These are phyloP conservation scores for Lepisosteus oculatus DNA, from an alignment of 2,113 vertebrate genomes.

Conservation along the genomic window DNA sequence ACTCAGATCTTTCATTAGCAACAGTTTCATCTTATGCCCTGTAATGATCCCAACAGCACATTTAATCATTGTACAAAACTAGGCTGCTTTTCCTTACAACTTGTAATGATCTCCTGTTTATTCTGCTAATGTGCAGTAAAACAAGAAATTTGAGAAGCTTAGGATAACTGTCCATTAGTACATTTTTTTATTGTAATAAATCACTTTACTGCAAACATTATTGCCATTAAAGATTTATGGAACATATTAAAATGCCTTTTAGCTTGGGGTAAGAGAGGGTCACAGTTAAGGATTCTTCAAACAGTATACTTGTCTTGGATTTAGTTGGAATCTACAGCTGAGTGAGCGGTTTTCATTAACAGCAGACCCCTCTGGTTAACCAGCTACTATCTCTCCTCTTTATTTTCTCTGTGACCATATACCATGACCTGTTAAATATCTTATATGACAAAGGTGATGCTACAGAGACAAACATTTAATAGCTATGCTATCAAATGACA, in stretches of 20 bases:
- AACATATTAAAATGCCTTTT: conserved; percentile 13
- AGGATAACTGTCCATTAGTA: conserved; percentile 9
- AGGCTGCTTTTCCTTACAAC: neutral
- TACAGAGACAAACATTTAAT: no score
- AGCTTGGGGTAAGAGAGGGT: conserved; percentile 15
- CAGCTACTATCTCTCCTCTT: no score
- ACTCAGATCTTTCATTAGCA: conserved; percentile 4
- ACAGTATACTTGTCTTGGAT: neutral
- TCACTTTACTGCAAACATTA: conserved; percentile 16
- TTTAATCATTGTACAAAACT: conserved; percentile 1
- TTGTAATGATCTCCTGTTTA: conserved; percentile 16
- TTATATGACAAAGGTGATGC: conserved; percentile 8
- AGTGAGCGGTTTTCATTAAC: conserved; percentile 28
- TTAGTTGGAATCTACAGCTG: conserved; percentile 3
- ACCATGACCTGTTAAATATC: conserved; percentile 39
- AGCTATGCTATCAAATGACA: no score
- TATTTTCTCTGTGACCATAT: conserved; percentile 32
- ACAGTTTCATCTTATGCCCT: neutral
- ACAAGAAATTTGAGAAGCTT: conserved; percentile 9
- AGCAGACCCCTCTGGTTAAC: conserved; percentile 1
- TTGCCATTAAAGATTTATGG: conserved; percentile 20
- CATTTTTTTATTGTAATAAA: conserved; percentile 20
- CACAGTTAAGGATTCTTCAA: conserved; percentile 17
- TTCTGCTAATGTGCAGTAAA: conserved; percentile 11
- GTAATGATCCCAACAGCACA: conserved; percentile 3